phyloP scores from a whole-genome alignment of 2,797 vertebrate genomes.

The Sebastes elongatus region DNA sequence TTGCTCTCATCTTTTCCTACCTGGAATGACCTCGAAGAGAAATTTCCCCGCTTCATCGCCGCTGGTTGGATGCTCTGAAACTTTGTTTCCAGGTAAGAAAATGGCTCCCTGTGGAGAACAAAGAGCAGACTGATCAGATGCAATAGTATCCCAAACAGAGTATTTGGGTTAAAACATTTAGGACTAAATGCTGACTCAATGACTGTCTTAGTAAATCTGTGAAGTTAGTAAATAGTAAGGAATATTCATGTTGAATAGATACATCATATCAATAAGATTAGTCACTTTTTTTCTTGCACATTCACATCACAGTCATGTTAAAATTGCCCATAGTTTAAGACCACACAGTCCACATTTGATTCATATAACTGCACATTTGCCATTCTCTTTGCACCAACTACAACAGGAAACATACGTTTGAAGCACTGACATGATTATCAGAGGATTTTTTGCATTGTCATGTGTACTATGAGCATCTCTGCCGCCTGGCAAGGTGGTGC shows the following conservation, averaged over 20 bases:
- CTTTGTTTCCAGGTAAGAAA: conserved; percentile 94
- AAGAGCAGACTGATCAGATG: conserved; percentile 28
- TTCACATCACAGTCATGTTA: neutral
- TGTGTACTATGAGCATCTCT: neutral
- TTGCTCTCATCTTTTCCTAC: conserved; percentile 78
- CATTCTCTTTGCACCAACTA: neutral
- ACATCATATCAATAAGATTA: neutral
- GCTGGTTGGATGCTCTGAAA: conserved; percentile 90
- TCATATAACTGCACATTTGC: neutral
- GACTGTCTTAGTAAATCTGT: neutral
- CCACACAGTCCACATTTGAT: neutral
- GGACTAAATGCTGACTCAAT: neutral
- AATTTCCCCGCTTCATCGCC: conserved; percentile 94
- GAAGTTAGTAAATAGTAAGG: neutral
- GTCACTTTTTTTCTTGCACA: neutral
- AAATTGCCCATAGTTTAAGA: neutral
- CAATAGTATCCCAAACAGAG: neutral
- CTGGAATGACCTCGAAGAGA: conserved; percentile 97
- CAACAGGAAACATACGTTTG: neutral
- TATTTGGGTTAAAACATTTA: neutral
- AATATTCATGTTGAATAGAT: neutral
- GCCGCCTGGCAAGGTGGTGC: neutral
- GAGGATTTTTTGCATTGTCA: conserved; percentile 14
- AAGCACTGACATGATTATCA: conserved; percentile 21
- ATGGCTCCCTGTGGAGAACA: conserved; percentile 88